Evolutionary conservation across 2,113 vertebrate genomes (phyloP).

Genomic region (Odobenus rosmarus): DNA sequence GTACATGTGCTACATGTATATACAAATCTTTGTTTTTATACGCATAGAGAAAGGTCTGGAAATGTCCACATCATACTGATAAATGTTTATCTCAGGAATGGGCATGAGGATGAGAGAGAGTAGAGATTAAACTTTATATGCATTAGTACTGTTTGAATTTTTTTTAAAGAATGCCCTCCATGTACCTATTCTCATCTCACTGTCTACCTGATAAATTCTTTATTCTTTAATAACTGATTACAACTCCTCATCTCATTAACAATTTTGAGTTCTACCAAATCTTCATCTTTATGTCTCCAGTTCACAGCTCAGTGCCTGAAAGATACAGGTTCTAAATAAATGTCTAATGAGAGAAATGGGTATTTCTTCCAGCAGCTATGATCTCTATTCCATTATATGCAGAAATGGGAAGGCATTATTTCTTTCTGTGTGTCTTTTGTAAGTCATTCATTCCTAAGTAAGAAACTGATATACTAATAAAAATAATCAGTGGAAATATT

Average conservation of each 20-base stretch:
- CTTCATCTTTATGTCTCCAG: neutral
- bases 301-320: neutral
- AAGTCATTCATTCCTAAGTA: conserved; percentile 2
- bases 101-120: neutral
- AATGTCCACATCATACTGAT: neutral
- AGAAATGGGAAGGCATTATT: neutral
- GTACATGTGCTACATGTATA: neutral
- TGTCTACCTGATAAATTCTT: neutral
- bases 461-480: conserved; percentile 54
- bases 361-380: neutral
- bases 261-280: neutral
- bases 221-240: conserved; percentile 36
- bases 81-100: neutral
- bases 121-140: neutral
- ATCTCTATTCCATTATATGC: neutral
- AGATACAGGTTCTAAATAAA: neutral
- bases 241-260: neutral
- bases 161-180: neutral
- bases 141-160: conserved; percentile 21
- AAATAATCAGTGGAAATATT: conserved; percentile 34
- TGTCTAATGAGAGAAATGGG: conserved; percentile 25
- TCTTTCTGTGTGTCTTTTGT: conserved; percentile 24
- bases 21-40: neutral
- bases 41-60: neutral
- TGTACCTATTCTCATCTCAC: neutral